These are phyloP conservation scores for Hydrocynus forskahlii DNA, from an alignment of 2,797 vertebrate genomes.

Conservation along the genomic window DNA sequence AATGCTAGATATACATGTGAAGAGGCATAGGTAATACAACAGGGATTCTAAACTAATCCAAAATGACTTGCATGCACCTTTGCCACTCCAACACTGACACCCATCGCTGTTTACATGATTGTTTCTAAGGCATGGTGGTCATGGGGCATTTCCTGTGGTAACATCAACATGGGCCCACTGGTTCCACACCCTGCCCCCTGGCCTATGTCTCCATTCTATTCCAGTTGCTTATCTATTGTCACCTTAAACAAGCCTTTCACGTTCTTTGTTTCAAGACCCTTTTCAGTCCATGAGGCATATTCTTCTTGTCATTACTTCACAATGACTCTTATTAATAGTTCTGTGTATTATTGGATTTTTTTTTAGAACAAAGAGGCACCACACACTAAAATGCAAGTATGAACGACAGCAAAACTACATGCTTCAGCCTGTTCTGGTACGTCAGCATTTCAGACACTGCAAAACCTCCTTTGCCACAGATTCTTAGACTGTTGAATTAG, in stretches of 20 bases:
- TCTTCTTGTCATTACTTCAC: conserved; percentile 53
- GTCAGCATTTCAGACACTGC: conserved; percentile 5
- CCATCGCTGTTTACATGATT: conserved; percentile 42
- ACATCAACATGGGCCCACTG: conserved; percentile 42
- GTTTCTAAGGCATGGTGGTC: conserved; percentile 44
- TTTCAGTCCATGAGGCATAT: conserved; percentile 46
- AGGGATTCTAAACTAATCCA: too few species aligned
- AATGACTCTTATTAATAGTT: conserved; percentile 64
- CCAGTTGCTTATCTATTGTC: conserved; percentile 74
- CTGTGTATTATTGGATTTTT: conserved; percentile 61
- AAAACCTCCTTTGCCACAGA: conserved; percentile 64
- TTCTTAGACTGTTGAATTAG: conserved; percentile 69
- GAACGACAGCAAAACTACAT: neutral
- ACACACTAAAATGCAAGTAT: conserved; percentile 35
- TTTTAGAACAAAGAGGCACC: conserved; percentile 40
- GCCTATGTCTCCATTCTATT: conserved; percentile 72
- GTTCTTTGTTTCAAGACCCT: conserved; percentile 68
- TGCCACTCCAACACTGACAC: conserved; percentile 38
- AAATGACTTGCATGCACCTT: neutral
- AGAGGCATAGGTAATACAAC: neutral
- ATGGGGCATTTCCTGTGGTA: conserved; percentile 53
- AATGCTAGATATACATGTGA: conserved; percentile 27
- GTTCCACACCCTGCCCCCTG: conserved; percentile 63
- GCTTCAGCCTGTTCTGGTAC: conserved; percentile 5
- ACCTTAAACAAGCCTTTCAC: conserved; percentile 66